These are phyloP conservation scores for Dolichomitus sp. DNA, from an alignment of 2,888 invertebrate species.

Conservation along the genomic window DNA sequence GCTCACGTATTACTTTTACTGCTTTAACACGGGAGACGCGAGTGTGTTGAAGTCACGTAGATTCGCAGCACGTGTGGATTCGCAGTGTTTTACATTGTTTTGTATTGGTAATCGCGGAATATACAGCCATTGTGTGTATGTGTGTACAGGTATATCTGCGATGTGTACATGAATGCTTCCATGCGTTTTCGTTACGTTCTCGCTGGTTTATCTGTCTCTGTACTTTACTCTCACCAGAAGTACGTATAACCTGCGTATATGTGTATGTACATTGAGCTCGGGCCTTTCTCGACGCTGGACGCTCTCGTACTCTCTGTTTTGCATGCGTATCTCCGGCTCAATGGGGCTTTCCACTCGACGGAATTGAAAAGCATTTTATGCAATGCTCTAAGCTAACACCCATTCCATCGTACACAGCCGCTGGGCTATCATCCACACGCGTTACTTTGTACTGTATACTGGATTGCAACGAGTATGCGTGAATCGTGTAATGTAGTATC, in stretches of 20 bases:
- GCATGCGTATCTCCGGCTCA: slow-evolving; percentile 81
- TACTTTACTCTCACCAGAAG: slow-evolving; percentile 25
- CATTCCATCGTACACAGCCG: slow-evolving; percentile 15
- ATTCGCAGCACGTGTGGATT: slow-evolving; percentile 33
- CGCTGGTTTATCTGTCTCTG: slow-evolving; percentile 25
- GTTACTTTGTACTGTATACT: slow-evolving; percentile 34
- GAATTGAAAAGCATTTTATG: slow-evolving; percentile 82
- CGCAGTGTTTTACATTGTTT: slow-evolving; percentile 41
- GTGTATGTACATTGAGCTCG: slow-evolving; percentile 2
- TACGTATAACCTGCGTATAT: slow-evolving; percentile 13
- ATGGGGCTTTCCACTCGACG: slow-evolving; percentile 81
- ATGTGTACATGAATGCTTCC: slow-evolving; percentile 53
- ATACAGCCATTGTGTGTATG: slow-evolving; percentile 1
- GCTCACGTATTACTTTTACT: slow-evolving; percentile 37
- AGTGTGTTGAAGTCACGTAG: neutral
- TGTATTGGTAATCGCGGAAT: slow-evolving; percentile 12
- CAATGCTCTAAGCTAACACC: slow-evolving; percentile 67
- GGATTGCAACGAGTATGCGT: slow-evolving; percentile 19
- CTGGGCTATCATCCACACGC: slow-evolving; percentile 36
- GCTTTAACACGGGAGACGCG: slow-evolving; percentile 28
- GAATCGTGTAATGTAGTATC: slow-evolving; percentile 12
- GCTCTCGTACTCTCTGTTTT: slow-evolving; percentile 74
- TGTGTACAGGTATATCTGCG: slow-evolving; percentile 53
- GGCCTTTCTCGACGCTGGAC: slow-evolving; percentile 23
- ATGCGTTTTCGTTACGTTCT: slow-evolving; percentile 33